Evolutionary conservation across 1,140 invertebrate genomes (phyloP).

Genomic region (Heliconius congener): DNA sequence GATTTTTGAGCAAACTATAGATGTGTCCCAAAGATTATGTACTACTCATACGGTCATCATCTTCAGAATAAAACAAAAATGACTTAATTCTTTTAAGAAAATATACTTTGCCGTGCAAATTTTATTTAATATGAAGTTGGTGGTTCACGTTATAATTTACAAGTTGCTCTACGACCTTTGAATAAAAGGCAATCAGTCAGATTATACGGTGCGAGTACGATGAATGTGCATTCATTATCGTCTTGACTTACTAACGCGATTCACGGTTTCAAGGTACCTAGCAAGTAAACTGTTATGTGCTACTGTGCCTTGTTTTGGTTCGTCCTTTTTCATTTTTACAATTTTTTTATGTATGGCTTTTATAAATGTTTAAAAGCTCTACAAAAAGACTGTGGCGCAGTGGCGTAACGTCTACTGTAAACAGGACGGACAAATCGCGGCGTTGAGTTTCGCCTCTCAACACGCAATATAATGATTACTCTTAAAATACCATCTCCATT

Average conservation of each 20-base stretch:
- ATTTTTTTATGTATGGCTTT: not conserved
- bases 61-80: no score
- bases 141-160: not conserved
- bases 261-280: not conserved
- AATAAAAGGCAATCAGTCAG: slow-evolving; percentile 9
- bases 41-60: no score
- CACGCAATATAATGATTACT: no score
- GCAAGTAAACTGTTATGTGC: no score
- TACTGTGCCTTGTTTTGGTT: no score
- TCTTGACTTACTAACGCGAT: slow-evolving; percentile 10
- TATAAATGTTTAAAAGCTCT: no score
- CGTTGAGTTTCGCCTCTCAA: no score
- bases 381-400: not conserved
- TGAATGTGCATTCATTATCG: slow-evolving; percentile 12
- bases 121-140: not conserved
- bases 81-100: not conserved
- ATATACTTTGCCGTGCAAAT: not conserved
- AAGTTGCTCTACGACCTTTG: slow-evolving; percentile 6
- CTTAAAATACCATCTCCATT: no score
- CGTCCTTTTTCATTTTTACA: no score
- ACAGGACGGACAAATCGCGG: not conserved
- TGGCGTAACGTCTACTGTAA: not conserved
- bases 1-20: no score
- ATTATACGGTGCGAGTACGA: slow-evolving; percentile 7
- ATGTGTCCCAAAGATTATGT: no score